Conservation (phyloP, 2,113 vertebrate genomes). For the Pipra filicauda region DNA sequence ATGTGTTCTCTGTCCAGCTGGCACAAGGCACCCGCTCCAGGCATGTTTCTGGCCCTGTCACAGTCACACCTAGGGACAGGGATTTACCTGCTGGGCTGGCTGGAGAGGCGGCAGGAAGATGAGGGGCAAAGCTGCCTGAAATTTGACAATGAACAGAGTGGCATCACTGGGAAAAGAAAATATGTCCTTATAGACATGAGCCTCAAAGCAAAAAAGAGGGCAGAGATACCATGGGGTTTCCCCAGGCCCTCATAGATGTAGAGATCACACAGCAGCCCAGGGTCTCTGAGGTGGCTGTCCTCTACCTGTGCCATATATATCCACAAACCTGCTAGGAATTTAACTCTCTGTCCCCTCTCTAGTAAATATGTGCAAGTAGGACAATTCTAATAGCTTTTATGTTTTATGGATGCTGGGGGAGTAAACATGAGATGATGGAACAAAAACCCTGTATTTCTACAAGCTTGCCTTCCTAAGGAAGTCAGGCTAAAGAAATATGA, state of each 20-base stretch:
- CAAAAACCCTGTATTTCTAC: background rate
- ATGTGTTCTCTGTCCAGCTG: background rate
- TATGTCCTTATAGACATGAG: background rate
- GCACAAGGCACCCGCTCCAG: background rate
- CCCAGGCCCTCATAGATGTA: rapidly evolving
- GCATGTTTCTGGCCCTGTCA: background rate
- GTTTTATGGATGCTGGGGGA: background rate
- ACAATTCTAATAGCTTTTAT: background rate
- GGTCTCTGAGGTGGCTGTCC: background rate
- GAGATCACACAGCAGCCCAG: background rate
- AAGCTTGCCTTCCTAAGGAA: background rate
- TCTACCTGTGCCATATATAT: background rate
- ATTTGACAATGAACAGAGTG: background rate
- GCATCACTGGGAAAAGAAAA: rapidly evolving
- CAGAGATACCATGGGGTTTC: background rate
- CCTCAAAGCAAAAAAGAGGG: background rate
- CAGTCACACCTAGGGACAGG: background rate
- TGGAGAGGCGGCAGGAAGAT: background rate
- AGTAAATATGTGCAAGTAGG: background rate
- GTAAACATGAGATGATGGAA: rapidly evolving
- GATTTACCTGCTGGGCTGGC: background rate
- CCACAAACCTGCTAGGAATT: background rate
- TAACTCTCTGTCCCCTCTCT: background rate
- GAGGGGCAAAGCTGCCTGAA: background rate
- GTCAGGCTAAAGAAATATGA: rapidly evolving